Conservation (phyloP, 2,888 invertebrate genomes). For the Clitarchus hookeri region DNA sequence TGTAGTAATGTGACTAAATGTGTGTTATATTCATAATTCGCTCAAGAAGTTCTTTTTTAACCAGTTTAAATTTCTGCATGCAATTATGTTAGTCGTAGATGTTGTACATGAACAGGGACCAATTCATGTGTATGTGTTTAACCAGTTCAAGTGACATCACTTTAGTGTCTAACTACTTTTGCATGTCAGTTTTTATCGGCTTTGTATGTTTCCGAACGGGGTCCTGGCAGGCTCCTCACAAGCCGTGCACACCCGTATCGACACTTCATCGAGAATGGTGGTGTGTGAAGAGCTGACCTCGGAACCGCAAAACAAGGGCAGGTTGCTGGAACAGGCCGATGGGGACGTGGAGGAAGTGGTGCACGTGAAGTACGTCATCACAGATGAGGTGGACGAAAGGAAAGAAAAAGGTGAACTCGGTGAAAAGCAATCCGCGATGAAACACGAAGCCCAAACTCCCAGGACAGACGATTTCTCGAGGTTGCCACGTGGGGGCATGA, state of each 20-base stretch:
- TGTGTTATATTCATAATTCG: too few species aligned
- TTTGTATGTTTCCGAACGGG: background rate
- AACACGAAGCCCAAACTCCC: background rate
- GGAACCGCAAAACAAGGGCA: background rate
- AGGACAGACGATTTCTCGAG: background rate
- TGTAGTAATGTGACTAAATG: too few species aligned
- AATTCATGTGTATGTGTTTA: background rate
- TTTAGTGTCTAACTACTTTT: background rate
- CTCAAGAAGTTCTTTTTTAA: too few species aligned
- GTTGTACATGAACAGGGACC: too few species aligned
- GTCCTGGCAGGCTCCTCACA: slow-evolving; percentile 62
- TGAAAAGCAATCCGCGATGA: slow-evolving; percentile 7
- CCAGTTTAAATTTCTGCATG: too few species aligned
- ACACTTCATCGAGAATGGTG: slow-evolving; percentile 65
- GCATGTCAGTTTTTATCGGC: background rate
- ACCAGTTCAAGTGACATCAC: background rate
- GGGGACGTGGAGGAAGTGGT: background rate
- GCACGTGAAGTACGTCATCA: slow-evolving; percentile 2
- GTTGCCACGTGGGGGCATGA: slow-evolving; percentile 11
- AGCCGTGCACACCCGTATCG: slow-evolving; percentile 68
- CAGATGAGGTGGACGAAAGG: slow-evolving; percentile 22
- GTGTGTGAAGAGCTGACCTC: slow-evolving; percentile 58
- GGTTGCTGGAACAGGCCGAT: background rate
- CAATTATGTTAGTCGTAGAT: too few species aligned
- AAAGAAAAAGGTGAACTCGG: slow-evolving; percentile 21